phyloP scores from a whole-genome alignment of 2,888 invertebrate species.

The Microplitis manilae region DNA sequence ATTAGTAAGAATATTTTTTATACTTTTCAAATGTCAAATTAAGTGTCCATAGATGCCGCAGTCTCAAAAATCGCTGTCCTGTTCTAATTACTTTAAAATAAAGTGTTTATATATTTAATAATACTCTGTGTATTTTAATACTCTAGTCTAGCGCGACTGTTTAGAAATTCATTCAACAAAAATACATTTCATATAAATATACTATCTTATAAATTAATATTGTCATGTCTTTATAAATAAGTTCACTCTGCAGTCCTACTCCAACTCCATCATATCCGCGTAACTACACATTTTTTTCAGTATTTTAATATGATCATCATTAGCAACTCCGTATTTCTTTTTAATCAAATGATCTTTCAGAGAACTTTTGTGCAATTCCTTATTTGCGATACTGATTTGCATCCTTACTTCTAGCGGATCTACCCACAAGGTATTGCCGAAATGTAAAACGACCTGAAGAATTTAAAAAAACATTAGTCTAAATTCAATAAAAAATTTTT shows the following conservation, averaged over 20 bases:
- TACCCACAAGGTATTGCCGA: constrained; percentile 78
- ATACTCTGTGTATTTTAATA: no score
- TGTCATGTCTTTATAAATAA: not conserved
- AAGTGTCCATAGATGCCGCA: no score
- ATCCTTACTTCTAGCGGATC: constrained; percentile 77
- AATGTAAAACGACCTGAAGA: constrained; percentile 73
- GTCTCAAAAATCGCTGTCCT: no score
- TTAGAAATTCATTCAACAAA: no score
- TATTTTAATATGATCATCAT: constrained; percentile 73
- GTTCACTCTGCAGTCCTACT: not conserved
- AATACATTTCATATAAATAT: no score
- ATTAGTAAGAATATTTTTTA: no score
- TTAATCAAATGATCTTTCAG: constrained; percentile 74
- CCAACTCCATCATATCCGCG: constrained; percentile 58
- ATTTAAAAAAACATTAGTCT: not conserved
- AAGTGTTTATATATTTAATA: no score
- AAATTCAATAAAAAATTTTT: constrained; percentile 30
- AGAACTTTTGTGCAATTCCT: constrained; percentile 73
- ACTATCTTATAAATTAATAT: not conserved
- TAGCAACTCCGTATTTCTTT: constrained; percentile 69
- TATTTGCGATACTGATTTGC: constrained; percentile 73
- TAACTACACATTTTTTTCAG: constrained; percentile 73
- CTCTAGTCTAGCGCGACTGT: no score
- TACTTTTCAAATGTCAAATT: no score
- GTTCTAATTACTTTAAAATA: no score